Evolutionary conservation across 2,797 vertebrate species (phyloP).

Genomic region (Borostomias antarcticus): DNA sequence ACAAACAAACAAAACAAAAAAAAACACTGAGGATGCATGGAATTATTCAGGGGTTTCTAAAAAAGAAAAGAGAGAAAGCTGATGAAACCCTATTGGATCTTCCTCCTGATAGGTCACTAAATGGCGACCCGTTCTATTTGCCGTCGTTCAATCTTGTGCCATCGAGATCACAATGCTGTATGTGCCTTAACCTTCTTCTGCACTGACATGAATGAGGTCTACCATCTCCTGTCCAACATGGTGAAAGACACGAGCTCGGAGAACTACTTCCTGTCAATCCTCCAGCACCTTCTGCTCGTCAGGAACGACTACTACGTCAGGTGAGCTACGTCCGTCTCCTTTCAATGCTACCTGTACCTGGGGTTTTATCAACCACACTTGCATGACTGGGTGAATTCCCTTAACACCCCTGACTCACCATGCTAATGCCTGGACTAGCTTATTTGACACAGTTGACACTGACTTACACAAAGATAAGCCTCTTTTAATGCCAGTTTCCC

Average conservation of each 20-base stretch:
- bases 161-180: background rate
- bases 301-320: constrained; percentile 96
- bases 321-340: constrained; percentile 77
- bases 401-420: background rate
- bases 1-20: too few species aligned
- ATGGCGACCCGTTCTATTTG: too few species aligned
- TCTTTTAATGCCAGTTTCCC: background rate
- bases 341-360: background rate
- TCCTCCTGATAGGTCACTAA: too few species aligned
- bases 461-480: background rate
- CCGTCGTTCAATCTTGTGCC: background rate
- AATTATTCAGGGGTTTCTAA: constrained; percentile 4
- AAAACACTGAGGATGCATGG: constrained; percentile 16
- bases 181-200: constrained; percentile 75
- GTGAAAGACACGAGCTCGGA: constrained; percentile 93
- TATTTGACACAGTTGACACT: background rate
- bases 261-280: constrained; percentile 90
- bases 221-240: constrained; percentile 95
- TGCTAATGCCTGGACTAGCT: background rate
- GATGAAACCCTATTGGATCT: too few species aligned
- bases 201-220: constrained; percentile 94
- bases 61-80: constrained; percentile 1
- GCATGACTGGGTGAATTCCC: background rate
- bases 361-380: background rate
- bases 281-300: constrained; percentile 96